Evolutionary conservation across 2,888 invertebrate species (phyloP), one percentile per base, ranked within the genome.

Genomic region (Dasypogon diadema): DNA sequence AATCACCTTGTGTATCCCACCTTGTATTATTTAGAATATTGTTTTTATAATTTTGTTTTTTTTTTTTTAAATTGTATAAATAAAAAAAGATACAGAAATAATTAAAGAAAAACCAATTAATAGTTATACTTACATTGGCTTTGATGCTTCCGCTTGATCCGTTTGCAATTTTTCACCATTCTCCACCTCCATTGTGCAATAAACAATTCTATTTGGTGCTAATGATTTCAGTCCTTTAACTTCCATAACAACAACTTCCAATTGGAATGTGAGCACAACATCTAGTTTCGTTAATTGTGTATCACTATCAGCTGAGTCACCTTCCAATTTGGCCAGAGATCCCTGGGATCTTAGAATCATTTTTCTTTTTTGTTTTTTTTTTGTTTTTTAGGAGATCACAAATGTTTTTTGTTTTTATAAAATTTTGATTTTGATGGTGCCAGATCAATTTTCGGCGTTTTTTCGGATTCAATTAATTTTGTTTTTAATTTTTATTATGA

Each of bases 1-100:
- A 99, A 87, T 99, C 99, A 74, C 98, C 99, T 89, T 99, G 99
- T 0, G 99, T 99, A 84, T 99, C 99, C 99, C 99, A 99, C 91
- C 96, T 97, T 14, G n/a, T n/a, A n/a, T n/a, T n/a, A 12, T 21
- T 16, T 12, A n/a, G n/a, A n/a, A n/a, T n/a, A n/a, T n/a, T n/a
- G n/a, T n/a, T n/a, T n/a, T n/a, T n/a, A n/a, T n/a, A 16, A 48
- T 14, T 46, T 55, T 55, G 10, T 55, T 21, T 16, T 16, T 21
- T 16, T 5, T 5, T 56, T 24, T 74, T 75, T 75, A 54, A 12
- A 5, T 10, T 74, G 60, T 8, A 70, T 5, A 30, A 30, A 30
- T 5, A 30, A 30, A 30, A 30, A 30, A 30, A 30, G 37, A 74
- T 75, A 74, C 4, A 48, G 58, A 74, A 16, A 75, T n/a, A n/a